Evolutionary conservation across 30 jellyfish, hydroid and myxozoan species (phyloP).

Genomic region (Cassiopea xamachana): DNA sequence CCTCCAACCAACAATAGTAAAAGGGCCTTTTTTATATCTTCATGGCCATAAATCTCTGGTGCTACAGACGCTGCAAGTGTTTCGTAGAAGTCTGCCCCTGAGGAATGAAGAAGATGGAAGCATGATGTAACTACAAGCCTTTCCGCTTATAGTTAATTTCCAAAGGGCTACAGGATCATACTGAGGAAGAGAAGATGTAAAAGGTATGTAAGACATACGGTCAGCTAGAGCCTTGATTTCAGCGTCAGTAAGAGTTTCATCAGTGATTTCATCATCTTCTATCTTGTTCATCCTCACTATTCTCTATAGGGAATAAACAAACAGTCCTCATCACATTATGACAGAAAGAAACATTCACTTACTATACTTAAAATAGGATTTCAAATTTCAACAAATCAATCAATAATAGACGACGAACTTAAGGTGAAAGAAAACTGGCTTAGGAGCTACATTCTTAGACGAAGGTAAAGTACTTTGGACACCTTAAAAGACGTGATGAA

Average conservation of each 20-base stretch:
- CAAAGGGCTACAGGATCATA: not conserved
- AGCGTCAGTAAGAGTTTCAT: conserved; percentile 80
- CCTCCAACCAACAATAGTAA: conserved; percentile 98
- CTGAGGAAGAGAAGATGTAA: not conserved
- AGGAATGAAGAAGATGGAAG: not conserved
- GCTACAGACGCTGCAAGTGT: conserved; percentile 96
- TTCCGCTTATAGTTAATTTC: not conserved
- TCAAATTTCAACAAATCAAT: too few relatives aligned
- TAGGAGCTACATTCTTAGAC: too few relatives aligned
- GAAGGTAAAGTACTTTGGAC: too few relatives aligned
- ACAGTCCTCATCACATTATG: not conserved
- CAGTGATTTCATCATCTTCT: conserved; percentile 88
- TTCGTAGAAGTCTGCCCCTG: conserved; percentile 97
- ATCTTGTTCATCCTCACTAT: conserved; percentile 91
- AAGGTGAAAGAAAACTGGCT: too few relatives aligned
- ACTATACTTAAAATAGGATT: too few relatives aligned
- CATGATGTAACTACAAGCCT: not conserved
- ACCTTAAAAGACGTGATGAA: too few relatives aligned
- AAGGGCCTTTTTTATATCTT: conserved; percentile 97
- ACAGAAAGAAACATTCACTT: too few relatives aligned
- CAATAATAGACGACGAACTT: too few relatives aligned
- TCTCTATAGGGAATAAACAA: conserved; percentile 59
- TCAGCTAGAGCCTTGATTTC: conserved; percentile 91
- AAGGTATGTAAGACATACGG: conserved; percentile 40
- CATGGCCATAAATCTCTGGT: conserved; percentile 99